Conservation (phyloP, 1,140 invertebrate species). For the Drosophila serrata region DNA sequence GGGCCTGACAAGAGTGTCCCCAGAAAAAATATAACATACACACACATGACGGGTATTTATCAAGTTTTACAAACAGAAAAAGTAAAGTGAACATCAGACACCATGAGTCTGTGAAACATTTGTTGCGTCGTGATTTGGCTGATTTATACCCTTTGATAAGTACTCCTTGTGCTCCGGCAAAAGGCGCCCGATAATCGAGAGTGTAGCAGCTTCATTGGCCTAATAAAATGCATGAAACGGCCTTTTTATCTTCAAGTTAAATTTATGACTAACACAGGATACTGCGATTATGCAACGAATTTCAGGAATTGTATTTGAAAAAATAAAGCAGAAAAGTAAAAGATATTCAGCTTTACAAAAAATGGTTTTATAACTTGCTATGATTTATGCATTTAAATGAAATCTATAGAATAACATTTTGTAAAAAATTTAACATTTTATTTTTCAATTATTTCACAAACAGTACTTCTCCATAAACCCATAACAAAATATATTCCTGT, state of each 20-base stretch:
- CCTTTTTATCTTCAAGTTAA: constrained; percentile 21
- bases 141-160: constrained; percentile 74
- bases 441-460: neutral
- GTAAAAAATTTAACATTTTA: neutral
- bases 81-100: constrained; percentile 16
- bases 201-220: constrained; percentile 46
- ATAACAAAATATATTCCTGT: neutral
- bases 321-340: neutral
- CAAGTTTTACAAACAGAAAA: constrained; percentile 38
- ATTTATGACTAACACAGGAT: constrained; percentile 50
- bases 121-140: constrained; percentile 74
- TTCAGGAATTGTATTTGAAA: too few species aligned
- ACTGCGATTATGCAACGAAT: neutral
- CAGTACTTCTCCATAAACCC: neutral
- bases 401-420: too few species aligned
- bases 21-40: constrained; percentile 6
- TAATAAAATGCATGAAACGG: constrained; percentile 60
- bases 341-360: too few species aligned
- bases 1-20: constrained; percentile 41
- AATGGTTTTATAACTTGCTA: neutral
- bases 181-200: constrained; percentile 50
- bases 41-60: constrained; percentile 37
- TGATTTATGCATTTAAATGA: neutral
- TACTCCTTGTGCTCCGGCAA: constrained; percentile 24
- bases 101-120: constrained; percentile 68